Base-by-base conservation (phyloP, 2,113 vertebrate genomes). In the Psilopsiagon aurifrons region DNA sequence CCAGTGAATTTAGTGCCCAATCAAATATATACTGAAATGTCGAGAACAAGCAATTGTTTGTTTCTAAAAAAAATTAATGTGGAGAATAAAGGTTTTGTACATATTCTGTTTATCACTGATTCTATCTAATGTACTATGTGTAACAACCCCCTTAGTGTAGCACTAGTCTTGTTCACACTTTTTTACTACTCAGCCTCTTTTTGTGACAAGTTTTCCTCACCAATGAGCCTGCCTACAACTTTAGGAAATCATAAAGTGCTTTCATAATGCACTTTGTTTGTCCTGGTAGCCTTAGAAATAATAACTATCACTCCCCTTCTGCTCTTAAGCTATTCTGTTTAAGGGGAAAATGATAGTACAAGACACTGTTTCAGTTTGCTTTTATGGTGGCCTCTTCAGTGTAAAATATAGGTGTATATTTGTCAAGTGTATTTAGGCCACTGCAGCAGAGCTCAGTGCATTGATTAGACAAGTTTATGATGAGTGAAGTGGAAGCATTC, bases 1-100 rank as follows among this genome's bases (percentile, higher is more conserved):
- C 51, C 6, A 6, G 2, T 14, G 22, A 49, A 27, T 59, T 76
- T 39, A 31, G 10, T 73, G 14, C 80, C 20, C 19, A 29, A 39
- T 23, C 1, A 22, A 60, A 35, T 49, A 54, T 8, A 81, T 66
- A 46, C 31, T 74, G 44, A 67, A 77, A 29, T 86, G 54, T 90
- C 18, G 80, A 74, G 49, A 85, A 86, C 23, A 79, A 84, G 25
- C 16, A 59, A 27, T 4, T 16, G 1, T 46, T 67, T n/a, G 12
- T 80, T 55, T 77, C 24, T 68, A n/a, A 59, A 64, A 59, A 44
- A 52, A 44, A 6, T 11, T 52, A 49, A 33, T 8, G 22, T 12
- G 7, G 9, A 1, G 52, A 96, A 92, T 92, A 94, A 94, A 89
- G 59, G 35, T 70, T 94, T 96, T 93, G 49, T 90, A 22, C 20